Evolutionary conservation across 1,140 invertebrate genomes (phyloP), one percentile per base, ranked within the genome.

Genomic region (Drosophila nigrodunni): DNA sequence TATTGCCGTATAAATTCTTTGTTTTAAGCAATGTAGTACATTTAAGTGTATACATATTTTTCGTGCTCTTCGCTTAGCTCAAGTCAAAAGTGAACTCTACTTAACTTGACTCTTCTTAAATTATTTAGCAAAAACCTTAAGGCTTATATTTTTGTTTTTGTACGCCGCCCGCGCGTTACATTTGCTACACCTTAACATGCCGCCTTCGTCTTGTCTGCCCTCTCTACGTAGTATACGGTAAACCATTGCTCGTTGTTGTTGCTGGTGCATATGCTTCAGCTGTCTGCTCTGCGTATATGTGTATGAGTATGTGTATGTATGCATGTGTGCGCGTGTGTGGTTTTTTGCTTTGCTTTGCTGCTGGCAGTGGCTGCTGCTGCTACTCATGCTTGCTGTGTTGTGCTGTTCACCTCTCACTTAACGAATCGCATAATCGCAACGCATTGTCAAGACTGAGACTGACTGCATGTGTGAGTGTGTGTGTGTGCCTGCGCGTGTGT

Each of bases 401-500:
- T 30, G 47, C 58, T 39, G 46, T 30, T 74, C 37, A 62, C 72
- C 70, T 80, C 77, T 71, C 74, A 61, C 66, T 81, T 58, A 72
- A 81, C 78, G 78, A 78, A 78, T 86, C 75, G 75, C 78, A 81
- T 81, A 87, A 86, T 86, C 82, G 74, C 69, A 46, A 49, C 58
- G 78, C 69, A 80, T 80, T 80, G 81, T 74, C 68, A 77, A 72
- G 73, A 75, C 59, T 70, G 52, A 67, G 66, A 52, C 50, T 41
- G 55, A 55, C 44, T 67, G 46, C 34, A 11, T 57, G 44, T 59
- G 8, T 49, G 46, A 64, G 11, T 57, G 55, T 37, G 37, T 46
- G 11, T 65, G 21, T 50, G 35, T 35, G 25, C 49, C 25, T 65
- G 13, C 60, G 21, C n/a, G 13, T 5, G 34, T 18, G 39, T 50